These are phyloP conservation scores for Kradibia gibbosae DNA, from an alignment of 1,140 invertebrate species.

Conservation along the genomic window DNA sequence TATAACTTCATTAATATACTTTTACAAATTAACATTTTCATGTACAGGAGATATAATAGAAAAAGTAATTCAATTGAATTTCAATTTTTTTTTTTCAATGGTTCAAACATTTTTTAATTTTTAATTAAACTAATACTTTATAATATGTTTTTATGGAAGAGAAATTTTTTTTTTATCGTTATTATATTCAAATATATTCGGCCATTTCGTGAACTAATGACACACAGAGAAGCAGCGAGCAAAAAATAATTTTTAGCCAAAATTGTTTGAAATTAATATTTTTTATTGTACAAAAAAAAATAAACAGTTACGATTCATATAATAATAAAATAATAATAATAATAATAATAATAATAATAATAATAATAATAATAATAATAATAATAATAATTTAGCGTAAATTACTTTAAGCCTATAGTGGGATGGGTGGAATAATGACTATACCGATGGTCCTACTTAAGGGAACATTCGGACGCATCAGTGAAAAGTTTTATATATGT, in stretches of 20 bases:
- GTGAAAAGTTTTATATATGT: conserved; percentile 36
- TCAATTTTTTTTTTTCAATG: too few species aligned
- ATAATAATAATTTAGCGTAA: conserved; percentile 58
- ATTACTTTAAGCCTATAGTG: conserved; percentile 53
- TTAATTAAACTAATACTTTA: too few species aligned
- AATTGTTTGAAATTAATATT: conserved; percentile 52
- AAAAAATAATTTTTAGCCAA: not conserved
- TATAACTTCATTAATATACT: too few species aligned
- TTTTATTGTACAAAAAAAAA: conserved; percentile 62
- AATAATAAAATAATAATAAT: conserved; percentile 27
- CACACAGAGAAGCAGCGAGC: not conserved
- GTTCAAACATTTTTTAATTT: too few species aligned
- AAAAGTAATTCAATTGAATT: too few species aligned
- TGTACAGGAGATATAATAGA: too few species aligned
- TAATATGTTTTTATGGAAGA: too few species aligned
- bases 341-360: conserved; percentile 51
- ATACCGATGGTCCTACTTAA: conserved; percentile 55
- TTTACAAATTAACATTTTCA: too few species aligned
- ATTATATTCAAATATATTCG: too few species aligned
- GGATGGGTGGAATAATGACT: conserved; percentile 57
- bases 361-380: conserved; percentile 43
- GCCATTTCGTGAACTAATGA: not conserved
- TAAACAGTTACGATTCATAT: conserved; percentile 55
- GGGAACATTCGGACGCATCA: conserved; percentile 58
- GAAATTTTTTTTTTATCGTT: too few species aligned